These are phyloP conservation scores for Darevskia nairensis DNA, from an alignment of 2,797 vertebrate genomes.

Conservation along the genomic window DNA sequence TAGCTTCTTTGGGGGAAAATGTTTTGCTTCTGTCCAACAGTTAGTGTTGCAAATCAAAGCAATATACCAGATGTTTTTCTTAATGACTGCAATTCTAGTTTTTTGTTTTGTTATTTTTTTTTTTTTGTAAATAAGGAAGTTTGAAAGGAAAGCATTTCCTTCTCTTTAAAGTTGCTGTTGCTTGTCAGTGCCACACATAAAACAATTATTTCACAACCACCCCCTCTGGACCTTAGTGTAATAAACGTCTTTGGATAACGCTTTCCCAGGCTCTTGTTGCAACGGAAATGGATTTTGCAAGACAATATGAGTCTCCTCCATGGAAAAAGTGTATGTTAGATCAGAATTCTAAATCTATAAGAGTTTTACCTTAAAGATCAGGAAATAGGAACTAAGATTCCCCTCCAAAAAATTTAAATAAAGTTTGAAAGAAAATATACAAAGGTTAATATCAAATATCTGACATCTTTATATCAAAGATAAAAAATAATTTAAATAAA, in stretches of 20 bases:
- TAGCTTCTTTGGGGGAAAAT: conserved; percentile 53
- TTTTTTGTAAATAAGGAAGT: conserved; percentile 4
- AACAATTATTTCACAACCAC: neutral
- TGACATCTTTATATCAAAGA: too few relatives aligned
- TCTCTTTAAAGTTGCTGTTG: conserved; percentile 51
- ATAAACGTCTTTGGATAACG: neutral
- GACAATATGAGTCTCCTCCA: neutral
- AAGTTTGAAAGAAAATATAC: too few relatives aligned
- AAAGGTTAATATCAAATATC: too few relatives aligned
- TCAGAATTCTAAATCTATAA: neutral
- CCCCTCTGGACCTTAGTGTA: neutral
- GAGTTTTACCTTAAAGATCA: neutral
- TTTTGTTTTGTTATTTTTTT: conserved; percentile 19
- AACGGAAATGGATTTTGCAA: neutral
- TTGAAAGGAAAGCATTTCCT: conserved; percentile 21
- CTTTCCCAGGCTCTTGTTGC: neutral
- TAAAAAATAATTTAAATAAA: too few relatives aligned
- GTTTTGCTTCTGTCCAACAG: conserved; percentile 65
- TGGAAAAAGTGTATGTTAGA: neutral
- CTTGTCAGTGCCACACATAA: conserved; percentile 43
- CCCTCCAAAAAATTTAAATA: too few relatives aligned
- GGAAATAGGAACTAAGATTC: neutral
- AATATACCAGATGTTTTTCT: conserved; percentile 56
- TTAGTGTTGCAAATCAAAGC: conserved; percentile 61
- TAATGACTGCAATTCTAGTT: conserved; percentile 52